Evolutionary conservation across 2,113 vertebrate species (phyloP).

Genomic region (Dinomys branickii): DNA sequence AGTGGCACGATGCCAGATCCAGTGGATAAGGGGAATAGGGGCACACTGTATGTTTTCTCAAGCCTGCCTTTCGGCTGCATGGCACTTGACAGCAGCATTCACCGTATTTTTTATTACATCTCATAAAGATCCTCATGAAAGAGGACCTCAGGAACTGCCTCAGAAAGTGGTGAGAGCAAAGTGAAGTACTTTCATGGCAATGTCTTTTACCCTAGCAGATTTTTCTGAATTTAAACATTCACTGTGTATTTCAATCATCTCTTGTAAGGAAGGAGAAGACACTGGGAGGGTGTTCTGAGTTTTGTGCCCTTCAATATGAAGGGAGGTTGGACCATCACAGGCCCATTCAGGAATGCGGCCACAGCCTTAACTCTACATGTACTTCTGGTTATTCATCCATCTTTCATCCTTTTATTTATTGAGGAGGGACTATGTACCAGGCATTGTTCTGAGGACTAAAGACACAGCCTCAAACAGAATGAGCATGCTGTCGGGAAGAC

Average conservation of each 20-base stretch:
- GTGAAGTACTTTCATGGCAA: background rate
- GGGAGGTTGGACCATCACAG: rapidly evolving
- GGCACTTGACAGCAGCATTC: background rate
- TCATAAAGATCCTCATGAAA: background rate
- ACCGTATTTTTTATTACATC: background rate
- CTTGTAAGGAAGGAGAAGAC: background rate
- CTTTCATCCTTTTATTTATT: background rate
- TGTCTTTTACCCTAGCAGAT: background rate
- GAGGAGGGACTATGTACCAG: background rate
- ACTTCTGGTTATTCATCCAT: background rate
- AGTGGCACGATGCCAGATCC: background rate
- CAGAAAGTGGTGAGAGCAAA: background rate
- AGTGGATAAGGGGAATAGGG: background rate
- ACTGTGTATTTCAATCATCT: background rate
- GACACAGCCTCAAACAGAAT: background rate
- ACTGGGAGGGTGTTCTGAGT: background rate
- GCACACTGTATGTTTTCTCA: background rate
- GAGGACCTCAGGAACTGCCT: background rate
- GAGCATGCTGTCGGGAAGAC: too few species aligned
- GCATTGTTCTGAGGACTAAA: background rate
- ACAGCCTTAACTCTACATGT: rapidly evolving
- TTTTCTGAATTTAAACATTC: background rate
- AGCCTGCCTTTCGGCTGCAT: background rate
- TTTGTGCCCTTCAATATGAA: background rate
- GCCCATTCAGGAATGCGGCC: rapidly evolving